A percentile compares a stretch with the other conserved stretches of the same genome.
Evolutionary conservation across 2,797 vertebrate species (phyloP).

Genomic region (Denticeps clupeoides): DNA sequence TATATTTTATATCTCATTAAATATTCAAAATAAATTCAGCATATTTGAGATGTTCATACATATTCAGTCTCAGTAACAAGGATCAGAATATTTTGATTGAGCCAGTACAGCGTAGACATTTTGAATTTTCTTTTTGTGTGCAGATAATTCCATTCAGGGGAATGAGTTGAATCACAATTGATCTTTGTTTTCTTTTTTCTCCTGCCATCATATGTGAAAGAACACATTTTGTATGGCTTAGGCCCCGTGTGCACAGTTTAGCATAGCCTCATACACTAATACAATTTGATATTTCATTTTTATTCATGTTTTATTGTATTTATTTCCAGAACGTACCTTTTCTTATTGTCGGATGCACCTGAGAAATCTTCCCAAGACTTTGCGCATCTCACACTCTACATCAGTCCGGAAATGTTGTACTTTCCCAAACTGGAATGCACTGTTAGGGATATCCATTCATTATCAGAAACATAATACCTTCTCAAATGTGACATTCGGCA

Average conservation of each 20-base stretch:
- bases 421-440: slow-evolving; percentile 23
- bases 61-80: slow-evolving; percentile 69
- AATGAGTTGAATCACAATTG: slow-evolving; percentile 71
- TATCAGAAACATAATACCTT: slow-evolving; percentile 23
- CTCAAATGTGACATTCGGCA: slow-evolving; percentile 16
- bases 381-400: slow-evolving; percentile 17
- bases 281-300: slow-evolving; percentile 18
- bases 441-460: slow-evolving; percentile 27
- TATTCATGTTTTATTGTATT: too few species aligned
- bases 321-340: slow-evolving; percentile 11
- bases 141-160: slow-evolving; percentile 66
- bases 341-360: slow-evolving; percentile 19
- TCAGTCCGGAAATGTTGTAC: slow-evolving; percentile 23
- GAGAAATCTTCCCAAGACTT: slow-evolving; percentile 21
- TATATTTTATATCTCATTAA: slow-evolving; percentile 76
- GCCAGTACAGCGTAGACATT: slow-evolving; percentile 61
- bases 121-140: slow-evolving; percentile 64
- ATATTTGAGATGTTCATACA: slow-evolving; percentile 73
- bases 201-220: slow-evolving; percentile 54
- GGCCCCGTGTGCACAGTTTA: slow-evolving; percentile 7
- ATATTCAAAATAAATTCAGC: slow-evolving; percentile 76
- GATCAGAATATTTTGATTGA: slow-evolving; percentile 74
- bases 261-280: slow-evolving; percentile 2
- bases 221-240: slow-evolving; percentile 41
- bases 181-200: slow-evolving; percentile 52